These are phyloP conservation scores for Tenebrio molitor DNA, from an alignment of 1,140 invertebrate species.

Conservation along the genomic window DNA sequence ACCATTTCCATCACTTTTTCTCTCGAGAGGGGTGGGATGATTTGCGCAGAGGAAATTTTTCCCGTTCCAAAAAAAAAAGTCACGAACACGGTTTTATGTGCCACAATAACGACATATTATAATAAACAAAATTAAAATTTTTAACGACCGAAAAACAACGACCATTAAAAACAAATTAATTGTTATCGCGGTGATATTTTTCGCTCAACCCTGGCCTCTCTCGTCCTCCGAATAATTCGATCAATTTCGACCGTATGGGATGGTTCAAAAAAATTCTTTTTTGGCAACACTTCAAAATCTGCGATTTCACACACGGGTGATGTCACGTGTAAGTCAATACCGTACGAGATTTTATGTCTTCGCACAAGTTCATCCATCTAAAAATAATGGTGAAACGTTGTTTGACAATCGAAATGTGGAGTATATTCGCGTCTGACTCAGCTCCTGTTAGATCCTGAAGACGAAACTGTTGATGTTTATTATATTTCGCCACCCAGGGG, in stretches of 20 bases:
- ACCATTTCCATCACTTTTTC: no score
- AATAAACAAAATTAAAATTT: slow-evolving; percentile 12
- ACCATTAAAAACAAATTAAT: no score
- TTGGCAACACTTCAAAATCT: no score
- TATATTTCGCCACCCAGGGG: neutral
- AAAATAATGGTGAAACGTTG: neutral
- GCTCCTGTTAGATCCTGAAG: no score
- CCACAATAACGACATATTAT: neutral
- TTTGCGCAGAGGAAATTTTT: slow-evolving; percentile 21
- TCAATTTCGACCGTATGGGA: no score
- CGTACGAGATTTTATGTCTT: neutral
- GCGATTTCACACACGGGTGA: neutral
- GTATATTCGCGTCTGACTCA: no score
- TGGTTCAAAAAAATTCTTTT: no score
- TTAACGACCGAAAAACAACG: slow-evolving; percentile 3
- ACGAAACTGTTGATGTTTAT: neutral
- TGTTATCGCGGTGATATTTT: no score
- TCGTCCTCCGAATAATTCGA: no score
- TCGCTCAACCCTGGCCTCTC: no score
- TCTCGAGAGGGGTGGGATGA: no score
- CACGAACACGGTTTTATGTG: no score
- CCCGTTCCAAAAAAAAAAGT: neutral
- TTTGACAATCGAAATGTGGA: neutral
- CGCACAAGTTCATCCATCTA: neutral
- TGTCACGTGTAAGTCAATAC: neutral